A percentile compares a stretch with the other conserved stretches of the same genome.
These are phyloP conservation scores for Pheosia gnoma DNA, from an alignment of 2,888 invertebrate genomes.

Conservation along the genomic window DNA sequence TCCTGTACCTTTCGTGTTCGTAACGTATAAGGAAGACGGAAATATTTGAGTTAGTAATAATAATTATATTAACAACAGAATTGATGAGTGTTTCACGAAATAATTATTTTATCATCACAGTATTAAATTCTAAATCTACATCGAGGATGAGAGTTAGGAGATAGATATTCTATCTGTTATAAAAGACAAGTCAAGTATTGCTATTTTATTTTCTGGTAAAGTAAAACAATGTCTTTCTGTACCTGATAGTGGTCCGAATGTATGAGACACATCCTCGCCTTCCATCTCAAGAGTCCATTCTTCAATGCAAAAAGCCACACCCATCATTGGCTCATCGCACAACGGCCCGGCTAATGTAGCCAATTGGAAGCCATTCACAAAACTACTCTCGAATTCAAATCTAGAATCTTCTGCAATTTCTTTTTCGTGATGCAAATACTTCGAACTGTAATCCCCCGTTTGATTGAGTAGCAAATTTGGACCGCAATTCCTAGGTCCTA, in stretches of 20 bases:
- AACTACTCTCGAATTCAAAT: constrained; percentile 88
- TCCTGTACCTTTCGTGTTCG: too few species aligned
- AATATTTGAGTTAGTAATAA: too few species aligned
- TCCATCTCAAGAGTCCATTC: constrained; percentile 88
- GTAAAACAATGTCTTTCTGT: constrained; percentile 1
- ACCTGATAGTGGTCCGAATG: constrained; percentile 84
- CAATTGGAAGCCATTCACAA: constrained; percentile 94
- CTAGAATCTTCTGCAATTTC: constrained; percentile 80
- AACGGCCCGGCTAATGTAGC: constrained; percentile 95
- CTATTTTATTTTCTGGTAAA: too few species aligned
- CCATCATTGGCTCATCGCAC: constrained; percentile 98
- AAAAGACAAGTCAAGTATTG: too few species aligned
- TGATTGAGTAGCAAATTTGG: constrained; percentile 95
- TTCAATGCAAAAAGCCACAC: constrained; percentile 95
- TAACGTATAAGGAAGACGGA: too few species aligned
- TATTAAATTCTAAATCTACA: too few species aligned
- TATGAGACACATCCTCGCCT: constrained; percentile 67
- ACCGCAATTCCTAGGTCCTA: constrained; percentile 95
- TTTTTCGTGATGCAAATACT: constrained; percentile 66
- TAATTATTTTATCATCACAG: too few species aligned
- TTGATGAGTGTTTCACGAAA: too few species aligned
- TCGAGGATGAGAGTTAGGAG: too few species aligned
- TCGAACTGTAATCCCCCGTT: constrained; percentile 85
- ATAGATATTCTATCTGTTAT: too few species aligned
- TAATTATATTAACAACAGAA: too few species aligned